Evolutionary conservation across 1,140 invertebrate species (phyloP).

Genomic region (Hormaphis cornu): DNA sequence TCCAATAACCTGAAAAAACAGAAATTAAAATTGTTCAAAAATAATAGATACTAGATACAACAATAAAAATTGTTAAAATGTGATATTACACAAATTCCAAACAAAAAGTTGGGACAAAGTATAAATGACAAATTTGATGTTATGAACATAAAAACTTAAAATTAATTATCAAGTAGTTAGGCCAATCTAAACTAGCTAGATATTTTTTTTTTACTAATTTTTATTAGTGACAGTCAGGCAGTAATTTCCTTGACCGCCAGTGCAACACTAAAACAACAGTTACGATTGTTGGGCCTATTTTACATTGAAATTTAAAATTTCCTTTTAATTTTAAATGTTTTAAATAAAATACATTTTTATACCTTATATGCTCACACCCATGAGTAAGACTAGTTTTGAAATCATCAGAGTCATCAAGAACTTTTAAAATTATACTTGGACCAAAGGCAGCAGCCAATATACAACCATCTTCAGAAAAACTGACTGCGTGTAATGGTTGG

Average conservation of each 20-base stretch:
- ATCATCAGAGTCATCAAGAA: conserved; percentile 36
- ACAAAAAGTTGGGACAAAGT: too few species aligned
- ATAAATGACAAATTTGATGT: too few species aligned
- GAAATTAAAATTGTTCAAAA: neutral
- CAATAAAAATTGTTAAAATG: neutral
- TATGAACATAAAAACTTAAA: too few species aligned
- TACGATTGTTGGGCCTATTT: too few species aligned
- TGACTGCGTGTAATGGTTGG: conserved; percentile 47
- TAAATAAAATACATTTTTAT: conserved; percentile 4
- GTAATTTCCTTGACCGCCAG: too few species aligned
- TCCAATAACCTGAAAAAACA: conserved; percentile 46
- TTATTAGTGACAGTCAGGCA: too few species aligned
- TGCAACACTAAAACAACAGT: too few species aligned
- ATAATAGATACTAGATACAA: neutral
- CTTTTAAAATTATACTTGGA: conserved; percentile 61
- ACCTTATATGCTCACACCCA: conserved; percentile 32
- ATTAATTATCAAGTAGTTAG: too few species aligned
- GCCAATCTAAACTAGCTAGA: too few species aligned
- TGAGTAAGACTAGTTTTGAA: conserved; percentile 33
- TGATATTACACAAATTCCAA: neutral
- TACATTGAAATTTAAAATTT: too few species aligned
- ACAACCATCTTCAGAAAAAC: conserved; percentile 67
- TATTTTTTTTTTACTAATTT: too few species aligned
- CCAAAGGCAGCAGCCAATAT: conserved; percentile 61
- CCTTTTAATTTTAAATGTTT: neutral